A percentile compares a stretch with the other conserved stretches of the same genome.
These are phyloP conservation scores for Apteryx mantelli DNA, from an alignment of 2,113 vertebrate genomes.

Conservation along the genomic window DNA sequence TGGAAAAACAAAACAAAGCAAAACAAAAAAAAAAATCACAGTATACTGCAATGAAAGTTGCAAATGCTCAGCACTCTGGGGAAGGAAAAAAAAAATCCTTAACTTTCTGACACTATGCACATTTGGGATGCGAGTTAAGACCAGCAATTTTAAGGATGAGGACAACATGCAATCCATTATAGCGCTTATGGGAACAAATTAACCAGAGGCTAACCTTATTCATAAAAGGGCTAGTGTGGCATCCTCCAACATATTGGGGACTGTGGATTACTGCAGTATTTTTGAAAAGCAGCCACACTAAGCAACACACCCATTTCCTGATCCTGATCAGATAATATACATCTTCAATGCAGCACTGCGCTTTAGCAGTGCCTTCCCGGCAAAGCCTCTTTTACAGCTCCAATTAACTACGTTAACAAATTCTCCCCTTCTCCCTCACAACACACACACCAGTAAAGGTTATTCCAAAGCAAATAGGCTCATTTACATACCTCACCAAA, in stretches of 20 bases:
- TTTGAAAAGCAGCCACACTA: background rate
- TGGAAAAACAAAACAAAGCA: rapidly evolving
- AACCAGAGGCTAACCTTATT: background rate
- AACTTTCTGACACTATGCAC: background rate
- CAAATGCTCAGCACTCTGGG: background rate
- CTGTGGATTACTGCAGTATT: background rate
- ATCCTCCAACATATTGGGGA: background rate
- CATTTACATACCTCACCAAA: constrained; percentile 3
- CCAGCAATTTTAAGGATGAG: background rate
- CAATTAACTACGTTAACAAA: background rate
- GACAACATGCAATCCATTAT: background rate
- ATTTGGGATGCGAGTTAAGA: background rate
- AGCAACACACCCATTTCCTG: background rate
- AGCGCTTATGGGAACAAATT: background rate
- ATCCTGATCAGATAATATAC: background rate
- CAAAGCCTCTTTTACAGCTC: background rate
- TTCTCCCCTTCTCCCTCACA: background rate
- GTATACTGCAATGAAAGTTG: background rate
- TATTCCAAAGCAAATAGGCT: background rate
- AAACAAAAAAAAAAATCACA: background rate
- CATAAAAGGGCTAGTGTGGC: background rate
- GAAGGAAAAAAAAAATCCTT: background rate
- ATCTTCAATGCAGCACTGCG: background rate
- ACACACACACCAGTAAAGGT: background rate
- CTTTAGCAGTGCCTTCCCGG: background rate